These are phyloP conservation scores for Cerastis leucographa DNA, from an alignment of 2,888 invertebrate genomes.

Conservation along the genomic window DNA sequence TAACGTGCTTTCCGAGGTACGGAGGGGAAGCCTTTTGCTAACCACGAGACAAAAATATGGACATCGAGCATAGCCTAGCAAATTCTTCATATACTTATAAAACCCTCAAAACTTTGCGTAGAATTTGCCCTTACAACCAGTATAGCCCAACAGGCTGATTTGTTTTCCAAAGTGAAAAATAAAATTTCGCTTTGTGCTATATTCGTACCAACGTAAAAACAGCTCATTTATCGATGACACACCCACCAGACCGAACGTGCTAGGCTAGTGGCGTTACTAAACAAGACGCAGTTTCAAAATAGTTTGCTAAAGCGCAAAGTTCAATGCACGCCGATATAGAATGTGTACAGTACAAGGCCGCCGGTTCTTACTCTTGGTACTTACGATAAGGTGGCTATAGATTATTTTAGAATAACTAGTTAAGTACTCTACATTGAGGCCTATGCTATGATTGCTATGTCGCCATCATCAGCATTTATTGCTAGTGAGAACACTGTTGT, in stretches of 20 bases:
- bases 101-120: too few species aligned
- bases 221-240: conserved; percentile 47
- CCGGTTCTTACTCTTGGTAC: background rate
- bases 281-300: conserved; percentile 42
- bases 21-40: too few species aligned
- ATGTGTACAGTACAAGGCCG: conserved; percentile 57
- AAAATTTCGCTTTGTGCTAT: background rate
- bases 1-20: too few species aligned
- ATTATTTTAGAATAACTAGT: background rate
- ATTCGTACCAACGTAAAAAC: background rate
- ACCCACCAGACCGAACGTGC: conserved; percentile 37
- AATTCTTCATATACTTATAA: too few species aligned
- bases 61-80: too few species aligned
- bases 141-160: too few species aligned
- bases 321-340: conserved; percentile 41
- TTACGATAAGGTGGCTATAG: background rate
- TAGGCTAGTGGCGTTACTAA: conserved; percentile 18
- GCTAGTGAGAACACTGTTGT: background rate
- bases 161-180: background rate
- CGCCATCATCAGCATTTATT: background rate
- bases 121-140: too few species aligned
- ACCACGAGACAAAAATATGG: too few species aligned
- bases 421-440: background rate
- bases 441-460: background rate
- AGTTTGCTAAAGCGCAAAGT: conserved; percentile 57